phyloP scores from a whole-genome alignment of 2,797 vertebrate species.

The Enteromius trimaculatus region DNA sequence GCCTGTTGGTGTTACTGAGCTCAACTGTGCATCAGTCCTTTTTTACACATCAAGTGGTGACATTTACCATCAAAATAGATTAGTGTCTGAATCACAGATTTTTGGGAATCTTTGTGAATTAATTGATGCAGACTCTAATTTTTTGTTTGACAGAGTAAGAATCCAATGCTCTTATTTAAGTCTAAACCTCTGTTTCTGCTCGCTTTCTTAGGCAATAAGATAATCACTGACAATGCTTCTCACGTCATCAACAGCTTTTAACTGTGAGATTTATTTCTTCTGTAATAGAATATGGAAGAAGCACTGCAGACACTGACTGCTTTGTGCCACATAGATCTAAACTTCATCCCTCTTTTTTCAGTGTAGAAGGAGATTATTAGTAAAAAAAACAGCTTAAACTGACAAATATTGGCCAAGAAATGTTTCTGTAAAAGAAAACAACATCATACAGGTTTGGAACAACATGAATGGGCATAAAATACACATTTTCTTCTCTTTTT shows the following conservation, averaged over 20 bases:
- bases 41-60: neutral
- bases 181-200: neutral
- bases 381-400: neutral
- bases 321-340: slow-evolving; percentile 5
- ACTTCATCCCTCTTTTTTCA: neutral
- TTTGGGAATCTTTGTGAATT: neutral
- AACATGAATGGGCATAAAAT: neutral
- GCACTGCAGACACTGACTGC: slow-evolving; percentile 3
- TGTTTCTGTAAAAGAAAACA: neutral
- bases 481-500: neutral
- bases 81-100: neutral
- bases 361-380: neutral
- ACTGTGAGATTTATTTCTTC: slow-evolving; percentile 11
- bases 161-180: neutral
- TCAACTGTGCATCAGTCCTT: neutral
- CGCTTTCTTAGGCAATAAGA: neutral
- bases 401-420: neutral
- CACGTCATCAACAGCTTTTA: slow-evolving; percentile 18
- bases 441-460: neutral
- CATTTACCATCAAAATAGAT: neutral
- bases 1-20: neutral
- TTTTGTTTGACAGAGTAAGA: neutral
- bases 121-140: neutral
- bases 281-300: slow-evolving; percentile 25
- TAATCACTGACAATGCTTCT: neutral